These are phyloP conservation scores for Aethina tumida DNA, from an alignment of 1,140 invertebrate species.

Conservation along the genomic window DNA sequence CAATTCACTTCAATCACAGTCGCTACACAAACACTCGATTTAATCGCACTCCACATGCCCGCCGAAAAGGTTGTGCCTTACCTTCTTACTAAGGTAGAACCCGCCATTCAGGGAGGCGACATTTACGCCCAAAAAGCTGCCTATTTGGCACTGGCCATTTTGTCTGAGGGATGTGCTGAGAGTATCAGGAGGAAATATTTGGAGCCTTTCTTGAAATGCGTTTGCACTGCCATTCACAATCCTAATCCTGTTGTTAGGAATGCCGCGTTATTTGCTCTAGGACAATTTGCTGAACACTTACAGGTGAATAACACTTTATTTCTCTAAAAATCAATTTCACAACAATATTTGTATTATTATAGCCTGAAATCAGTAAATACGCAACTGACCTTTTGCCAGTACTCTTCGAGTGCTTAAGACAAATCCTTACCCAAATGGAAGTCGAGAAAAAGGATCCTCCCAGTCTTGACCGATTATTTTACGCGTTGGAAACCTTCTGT, in stretches of 20 bases:
- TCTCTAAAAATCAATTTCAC: background rate
- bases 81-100: conserved; percentile 49
- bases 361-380: conserved; percentile 63
- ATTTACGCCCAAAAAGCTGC: conserved; percentile 55
- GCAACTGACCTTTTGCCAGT: conserved; percentile 62
- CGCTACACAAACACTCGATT: conserved; percentile 64
- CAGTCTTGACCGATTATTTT: conserved; percentile 64
- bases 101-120: conserved; percentile 46
- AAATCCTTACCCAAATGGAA: conserved; percentile 45
- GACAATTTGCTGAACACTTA: conserved; percentile 73
- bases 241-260: conserved; percentile 51
- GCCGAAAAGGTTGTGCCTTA: conserved; percentile 66
- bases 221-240: conserved; percentile 61
- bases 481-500: conserved; percentile 71
- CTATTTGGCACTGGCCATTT: conserved; percentile 61
- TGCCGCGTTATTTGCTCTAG: conserved; percentile 69
- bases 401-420: conserved; percentile 57
- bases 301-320: conserved; percentile 46
- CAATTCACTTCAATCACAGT: conserved; percentile 50
- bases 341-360: too few relatives aligned
- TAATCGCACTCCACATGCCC: conserved; percentile 65
- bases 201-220: conserved; percentile 55
- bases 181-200: conserved; percentile 63
- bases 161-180: conserved; percentile 74
- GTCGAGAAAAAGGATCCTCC: conserved; percentile 46